A percentile compares a stretch with the other conserved stretches of the same genome.
phyloP scores from a whole-genome alignment of 2,888 invertebrate genomes.

The Malachius bipustulatus region DNA sequence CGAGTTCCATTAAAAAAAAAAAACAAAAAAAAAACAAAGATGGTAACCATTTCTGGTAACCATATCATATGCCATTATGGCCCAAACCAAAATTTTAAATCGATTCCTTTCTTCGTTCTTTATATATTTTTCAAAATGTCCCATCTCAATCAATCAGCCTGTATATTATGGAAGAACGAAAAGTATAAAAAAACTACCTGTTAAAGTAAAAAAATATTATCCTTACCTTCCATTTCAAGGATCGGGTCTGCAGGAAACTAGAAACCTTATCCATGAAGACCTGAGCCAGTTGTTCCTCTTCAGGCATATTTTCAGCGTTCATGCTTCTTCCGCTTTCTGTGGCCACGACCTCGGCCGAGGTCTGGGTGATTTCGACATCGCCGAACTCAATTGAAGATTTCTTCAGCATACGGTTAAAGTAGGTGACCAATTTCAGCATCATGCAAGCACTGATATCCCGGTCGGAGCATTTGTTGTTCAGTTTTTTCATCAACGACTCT shows the following conservation, averaged over 20 bases:
- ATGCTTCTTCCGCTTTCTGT: slow-evolving; percentile 33
- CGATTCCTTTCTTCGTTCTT: too few species aligned
- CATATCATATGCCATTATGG: too few species aligned
- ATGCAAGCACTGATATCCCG: slow-evolving; percentile 71
- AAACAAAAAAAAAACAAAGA: too few species aligned
- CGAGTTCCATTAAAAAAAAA: too few species aligned
- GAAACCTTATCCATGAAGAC: slow-evolving; percentile 63
- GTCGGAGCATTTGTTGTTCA: slow-evolving; percentile 66
- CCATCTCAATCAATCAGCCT: too few species aligned
- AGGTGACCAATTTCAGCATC: slow-evolving; percentile 69
- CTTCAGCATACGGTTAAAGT: slow-evolving; percentile 69
- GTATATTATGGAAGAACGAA: too few species aligned
- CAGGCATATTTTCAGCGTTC: slow-evolving; percentile 35
- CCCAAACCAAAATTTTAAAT: too few species aligned
- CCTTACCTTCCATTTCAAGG: slow-evolving; percentile 57
- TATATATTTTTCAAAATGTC: too few species aligned
- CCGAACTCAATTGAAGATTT: slow-evolving; percentile 68
- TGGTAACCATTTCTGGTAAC: too few species aligned
- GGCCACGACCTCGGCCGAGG: slow-evolving; percentile 39
- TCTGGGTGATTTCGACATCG: slow-evolving; percentile 65
- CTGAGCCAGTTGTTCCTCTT: slow-evolving; percentile 45
- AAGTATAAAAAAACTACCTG: too few species aligned
- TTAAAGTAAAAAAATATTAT: too few species aligned
- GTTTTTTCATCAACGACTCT: slow-evolving; percentile 59
- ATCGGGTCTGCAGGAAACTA: slow-evolving; percentile 63